Evolutionary conservation across 1,140 invertebrate genomes (phyloP), one percentile per base, ranked within the genome.

Genomic region (Carposina sasakii): DNA sequence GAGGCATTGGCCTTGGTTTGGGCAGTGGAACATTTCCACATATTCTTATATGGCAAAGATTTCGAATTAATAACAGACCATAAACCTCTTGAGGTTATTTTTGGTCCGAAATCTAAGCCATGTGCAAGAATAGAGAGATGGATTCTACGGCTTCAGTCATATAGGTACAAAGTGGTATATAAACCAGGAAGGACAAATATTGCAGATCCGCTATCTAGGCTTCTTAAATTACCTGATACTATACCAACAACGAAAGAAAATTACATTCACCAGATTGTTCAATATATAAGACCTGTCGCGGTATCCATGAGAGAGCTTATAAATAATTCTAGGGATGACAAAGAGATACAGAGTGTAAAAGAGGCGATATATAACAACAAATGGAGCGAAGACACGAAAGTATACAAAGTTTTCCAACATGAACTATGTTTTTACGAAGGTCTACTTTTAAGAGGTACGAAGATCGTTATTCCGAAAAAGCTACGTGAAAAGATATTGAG

Each of bases 121-220:
- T 63, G 51, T 37, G 63, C 54, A 0, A 41, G 60, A 15, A 57
- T 69, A 1, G 63, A 69, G 49, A 33, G 66, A 16, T 48, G 46
- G 46, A 36, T 39, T n/a, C 17, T 40, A 2, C 4, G 46, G 13
- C 17, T 48, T 2, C 36, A 48, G 28, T 24, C 13, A n/a, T 48
- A 40, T 28, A 37, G 20, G 2, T 28, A 6, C 21, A 48, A 37
- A 39, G 24, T 48, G 5, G 19, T 33, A 2, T 48, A 48, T 19
- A 39, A 40, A 12, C 36, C 46, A 26, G 46, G 46, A 6, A 48
- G 40, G 30, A n/a, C 15, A 5, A 48, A 48, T 20, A 39, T 48
- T 3, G 46, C 46, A 28, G 46, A 48, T 20, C 24, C 46, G 3
- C 20, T 48, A 4, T 48, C 33, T 5, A 4, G 36, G 3, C 21